These are phyloP conservation scores for Coelinius sp. DNA, from an alignment of 2,888 invertebrate species.

Conservation along the genomic window DNA sequence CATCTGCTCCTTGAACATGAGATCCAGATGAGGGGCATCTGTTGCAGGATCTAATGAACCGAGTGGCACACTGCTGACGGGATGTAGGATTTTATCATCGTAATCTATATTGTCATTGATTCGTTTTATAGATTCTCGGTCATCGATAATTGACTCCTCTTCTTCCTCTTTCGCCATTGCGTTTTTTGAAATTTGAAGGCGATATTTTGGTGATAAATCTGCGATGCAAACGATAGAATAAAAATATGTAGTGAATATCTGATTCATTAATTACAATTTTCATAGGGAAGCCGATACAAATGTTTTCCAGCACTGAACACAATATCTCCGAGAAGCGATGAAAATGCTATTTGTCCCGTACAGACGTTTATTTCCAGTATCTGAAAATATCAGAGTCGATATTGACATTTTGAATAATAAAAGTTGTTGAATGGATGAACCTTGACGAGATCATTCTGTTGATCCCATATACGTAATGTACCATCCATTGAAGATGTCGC, in stretches of 20 bases:
- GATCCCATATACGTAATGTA: conserved; percentile 55
- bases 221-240: not conserved
- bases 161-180: conserved; percentile 44
- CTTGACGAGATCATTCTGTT: conserved; percentile 51
- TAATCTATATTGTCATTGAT: conserved; percentile 48
- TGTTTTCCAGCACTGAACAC: conserved; percentile 54
- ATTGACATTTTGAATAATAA: not conserved
- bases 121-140: conserved; percentile 25
- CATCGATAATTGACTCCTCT: conserved; percentile 45
- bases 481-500: conserved; percentile 54
- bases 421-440: conserved; percentile 29
- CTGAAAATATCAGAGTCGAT: conserved; percentile 30
- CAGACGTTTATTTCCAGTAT: conserved; percentile 51
- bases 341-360: conserved; percentile 47
- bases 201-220: conserved; percentile 57
- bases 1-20: conserved; percentile 50
- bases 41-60: conserved; percentile 48
- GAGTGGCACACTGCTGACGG: conserved; percentile 53
- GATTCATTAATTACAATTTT: conserved; percentile 48
- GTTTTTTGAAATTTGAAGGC: conserved; percentile 46
- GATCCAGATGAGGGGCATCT: conserved; percentile 47
- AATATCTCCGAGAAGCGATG: conserved; percentile 53
- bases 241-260: not conserved
- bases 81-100: conserved; percentile 46
- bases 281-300: conserved; percentile 52